Evolutionary conservation across 2,888 invertebrate genomes (phyloP).

Genomic region (Idaea dimidiata): DNA sequence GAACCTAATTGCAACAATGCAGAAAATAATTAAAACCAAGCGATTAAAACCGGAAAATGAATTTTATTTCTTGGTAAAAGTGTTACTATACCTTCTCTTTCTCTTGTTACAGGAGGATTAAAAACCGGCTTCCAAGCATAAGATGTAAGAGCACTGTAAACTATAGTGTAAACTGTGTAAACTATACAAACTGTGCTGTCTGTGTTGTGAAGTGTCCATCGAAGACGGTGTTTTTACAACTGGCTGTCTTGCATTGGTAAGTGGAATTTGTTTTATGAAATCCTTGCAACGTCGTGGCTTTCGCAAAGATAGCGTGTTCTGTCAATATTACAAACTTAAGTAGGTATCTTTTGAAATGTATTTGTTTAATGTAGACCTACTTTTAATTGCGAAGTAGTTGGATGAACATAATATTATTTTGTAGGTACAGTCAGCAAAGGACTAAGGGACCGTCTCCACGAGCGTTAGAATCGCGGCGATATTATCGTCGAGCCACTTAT

Average conservation of each 20-base stretch:
- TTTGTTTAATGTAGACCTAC: neutral
- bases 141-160: constrained; percentile 31
- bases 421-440: too few relatives aligned
- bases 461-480: too few relatives aligned
- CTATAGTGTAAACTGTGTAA: constrained; percentile 19
- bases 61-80: too few relatives aligned
- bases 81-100: neutral
- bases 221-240: constrained; percentile 42
- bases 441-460: too few relatives aligned
- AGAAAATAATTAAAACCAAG: too few relatives aligned
- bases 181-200: constrained; percentile 25
- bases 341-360: constrained; percentile 6
- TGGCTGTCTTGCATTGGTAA: constrained; percentile 60
- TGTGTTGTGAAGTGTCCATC: constrained; percentile 51
- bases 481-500: too few relatives aligned
- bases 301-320: neutral
- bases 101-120: neutral
- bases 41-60: too few relatives aligned
- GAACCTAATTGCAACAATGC: too few relatives aligned
- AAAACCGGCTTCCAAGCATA: constrained; percentile 7
- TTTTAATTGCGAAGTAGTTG: neutral
- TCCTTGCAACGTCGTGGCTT: neutral
- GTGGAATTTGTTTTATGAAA: constrained; percentile 27
- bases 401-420: constrained; percentile 2
- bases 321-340: neutral